Base-by-base conservation (phyloP, 1,140 invertebrate genomes). In the Apis dorsata region DNA sequence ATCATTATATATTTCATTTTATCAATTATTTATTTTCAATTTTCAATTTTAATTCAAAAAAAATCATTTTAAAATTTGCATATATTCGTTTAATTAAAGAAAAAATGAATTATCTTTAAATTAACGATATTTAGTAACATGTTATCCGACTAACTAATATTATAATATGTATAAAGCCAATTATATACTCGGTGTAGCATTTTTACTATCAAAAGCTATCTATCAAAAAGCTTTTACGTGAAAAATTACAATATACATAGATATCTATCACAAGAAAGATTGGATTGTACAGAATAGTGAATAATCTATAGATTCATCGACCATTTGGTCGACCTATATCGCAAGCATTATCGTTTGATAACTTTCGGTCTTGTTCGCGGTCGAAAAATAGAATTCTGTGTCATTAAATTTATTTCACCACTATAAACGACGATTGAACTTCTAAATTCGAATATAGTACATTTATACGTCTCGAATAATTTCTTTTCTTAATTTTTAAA, bases 251-350 rank as follows among this genome's bases (percentile, higher is more conserved):
- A 34, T 34, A 34, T 34, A 34, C 34, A 34, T 34, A 34, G 34
- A 34, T 34, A 34, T 34, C 34, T 34, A 34, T 34, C 2, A 34
- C 34, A 44, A 44, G 5, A 44, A 44, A 44, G 34, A 44, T 44
- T 44, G 34, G 5, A 44, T 44, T 44, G 34, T 44, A 44, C 0
- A 2, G 34, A 44, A 65, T 74, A 62, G 57, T 59, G 71, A 70
- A 69, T 34, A 57, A 51, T 75, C 55, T 44, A 74, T 75, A 59
- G 71, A 80, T 75, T 75, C 83, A 86, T 86, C 85, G 85, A 87
- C 11, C 84, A 65, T 15, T 24, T 21, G 15, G 85, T 78, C 75
- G 85, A 83, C 85, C 85, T 69, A 86, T 86, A 86, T 86, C 59
- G 74, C 17, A 59, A 19, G 70, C 60, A 66, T 87, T 87, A 83